phyloP scores from a whole-genome alignment of 1,140 invertebrate genomes.

The Drosophila ironensis region DNA sequence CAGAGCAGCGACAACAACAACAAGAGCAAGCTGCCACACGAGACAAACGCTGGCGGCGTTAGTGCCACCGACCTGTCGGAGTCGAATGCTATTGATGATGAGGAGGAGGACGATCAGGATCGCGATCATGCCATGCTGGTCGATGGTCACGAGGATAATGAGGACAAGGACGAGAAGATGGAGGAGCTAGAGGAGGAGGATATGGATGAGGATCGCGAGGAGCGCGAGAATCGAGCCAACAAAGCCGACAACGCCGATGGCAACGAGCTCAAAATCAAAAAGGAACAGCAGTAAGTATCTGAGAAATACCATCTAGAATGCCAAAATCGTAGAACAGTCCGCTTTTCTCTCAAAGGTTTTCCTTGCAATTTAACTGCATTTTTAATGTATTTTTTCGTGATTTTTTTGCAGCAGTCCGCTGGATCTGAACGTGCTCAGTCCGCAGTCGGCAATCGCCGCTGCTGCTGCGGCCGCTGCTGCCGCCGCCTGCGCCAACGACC shows the following conservation, averaged over 20 bases:
- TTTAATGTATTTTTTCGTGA: not conserved
- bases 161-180: not conserved
- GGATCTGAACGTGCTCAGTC: constrained; percentile 75
- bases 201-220: constrained; percentile 30
- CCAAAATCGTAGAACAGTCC: too few relatives aligned
- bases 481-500: constrained; percentile 81
- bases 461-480: constrained; percentile 75
- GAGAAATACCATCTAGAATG: too few relatives aligned
- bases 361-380: too few relatives aligned
- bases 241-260: constrained; percentile 27
- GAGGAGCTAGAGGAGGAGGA: constrained; percentile 10
- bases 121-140: constrained; percentile 32
- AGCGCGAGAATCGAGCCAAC: constrained; percentile 17
- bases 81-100: not conserved
- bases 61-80: too few relatives aligned
- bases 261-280: constrained; percentile 78
- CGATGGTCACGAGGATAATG: constrained; percentile 15
- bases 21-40: not conserved
- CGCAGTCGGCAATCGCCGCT: constrained; percentile 71
- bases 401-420: constrained; percentile 57
- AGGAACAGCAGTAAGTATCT: constrained; percentile 77
- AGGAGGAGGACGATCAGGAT: not conserved
- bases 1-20: constrained; percentile 59
- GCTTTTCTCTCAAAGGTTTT: too few relatives aligned
- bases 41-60: not conserved